Conservation (phyloP, 2,797 vertebrate species). For the Megaceryle alcyon region DNA sequence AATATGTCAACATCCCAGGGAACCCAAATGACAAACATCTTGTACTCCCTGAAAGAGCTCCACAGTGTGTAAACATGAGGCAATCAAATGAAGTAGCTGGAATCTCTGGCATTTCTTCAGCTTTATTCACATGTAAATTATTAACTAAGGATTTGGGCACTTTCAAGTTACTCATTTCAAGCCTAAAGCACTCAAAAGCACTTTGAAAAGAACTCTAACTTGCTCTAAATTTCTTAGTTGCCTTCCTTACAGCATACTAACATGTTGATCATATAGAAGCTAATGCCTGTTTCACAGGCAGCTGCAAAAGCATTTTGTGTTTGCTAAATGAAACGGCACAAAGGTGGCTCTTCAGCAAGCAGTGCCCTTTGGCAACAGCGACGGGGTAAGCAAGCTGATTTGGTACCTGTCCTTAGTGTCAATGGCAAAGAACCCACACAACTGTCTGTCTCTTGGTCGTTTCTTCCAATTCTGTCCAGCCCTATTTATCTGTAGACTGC, state of each 20-base stretch:
- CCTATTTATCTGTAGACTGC: not conserved
- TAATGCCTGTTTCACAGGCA: not conserved
- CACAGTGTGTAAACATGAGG: slow-evolving; percentile 70
- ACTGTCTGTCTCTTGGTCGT: not conserved
- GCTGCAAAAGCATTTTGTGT: not conserved
- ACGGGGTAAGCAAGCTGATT: not conserved
- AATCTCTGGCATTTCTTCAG: slow-evolving; percentile 70
- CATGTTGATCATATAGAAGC: not conserved
- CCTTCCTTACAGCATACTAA: not conserved
- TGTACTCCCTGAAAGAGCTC: slow-evolving; percentile 59
- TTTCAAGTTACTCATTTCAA: slow-evolving; percentile 63
- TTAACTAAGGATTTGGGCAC: slow-evolving; percentile 56
- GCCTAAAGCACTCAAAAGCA: slow-evolving; percentile 44
- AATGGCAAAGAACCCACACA: not conserved
- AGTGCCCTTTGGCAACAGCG: not conserved
- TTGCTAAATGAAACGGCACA: not conserved
- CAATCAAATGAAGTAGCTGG: slow-evolving; percentile 70
- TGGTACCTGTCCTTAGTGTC: rapidly evolving
- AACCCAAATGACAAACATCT: slow-evolving; percentile 71
- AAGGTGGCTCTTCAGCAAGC: not conserved
- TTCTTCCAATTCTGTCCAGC: not conserved
- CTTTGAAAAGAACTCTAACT: slow-evolving; percentile 50
- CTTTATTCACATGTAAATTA: slow-evolving; percentile 70
- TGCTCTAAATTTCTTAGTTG: slow-evolving; percentile 14
- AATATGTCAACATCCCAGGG: slow-evolving; percentile 70